A percentile compares a stretch with the other conserved stretches of the same genome.
Conservation (phyloP, 2,797 vertebrate species). For the Tenualosa thibaudeaui region DNA sequence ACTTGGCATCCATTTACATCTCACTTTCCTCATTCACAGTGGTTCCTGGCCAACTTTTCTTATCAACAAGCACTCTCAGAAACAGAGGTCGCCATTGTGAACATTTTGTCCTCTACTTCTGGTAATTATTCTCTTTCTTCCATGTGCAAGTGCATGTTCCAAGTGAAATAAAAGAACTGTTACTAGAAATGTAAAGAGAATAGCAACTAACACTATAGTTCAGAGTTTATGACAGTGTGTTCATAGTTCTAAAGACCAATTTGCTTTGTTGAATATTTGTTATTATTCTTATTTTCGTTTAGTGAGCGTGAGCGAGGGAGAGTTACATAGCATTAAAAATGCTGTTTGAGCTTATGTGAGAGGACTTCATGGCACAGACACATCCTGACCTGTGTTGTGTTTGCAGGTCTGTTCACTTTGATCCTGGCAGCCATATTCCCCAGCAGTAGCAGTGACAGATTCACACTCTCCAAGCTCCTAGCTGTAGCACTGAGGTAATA, state of each 20-base stretch:
- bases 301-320: too few relatives aligned
- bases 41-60: conserved; percentile 96
- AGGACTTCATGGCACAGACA: background rate
- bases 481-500: conserved; percentile 90
- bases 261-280: too few relatives aligned
- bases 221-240: too few relatives aligned
- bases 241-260: too few relatives aligned
- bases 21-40: conserved; percentile 70
- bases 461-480: conserved; percentile 93
- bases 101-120: conserved; percentile 94
- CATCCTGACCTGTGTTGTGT: conserved; percentile 21
- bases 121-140: conserved; percentile 70
- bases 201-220: too few relatives aligned
- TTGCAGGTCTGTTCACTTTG: conserved; percentile 90
- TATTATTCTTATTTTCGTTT: too few relatives aligned
- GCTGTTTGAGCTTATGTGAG: background rate
- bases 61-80: conserved; percentile 95
- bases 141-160: background rate
- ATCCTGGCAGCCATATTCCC: conserved; percentile 94
- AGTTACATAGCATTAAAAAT: too few relatives aligned
- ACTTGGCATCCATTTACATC: background rate
- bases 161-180: too few relatives aligned
- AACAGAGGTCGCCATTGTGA: conserved; percentile 92
- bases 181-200: too few relatives aligned
- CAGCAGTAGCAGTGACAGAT: conserved; percentile 95